phyloP scores from a whole-genome alignment of 23 tunicate species.

The Trididemnum miniatum region DNA sequence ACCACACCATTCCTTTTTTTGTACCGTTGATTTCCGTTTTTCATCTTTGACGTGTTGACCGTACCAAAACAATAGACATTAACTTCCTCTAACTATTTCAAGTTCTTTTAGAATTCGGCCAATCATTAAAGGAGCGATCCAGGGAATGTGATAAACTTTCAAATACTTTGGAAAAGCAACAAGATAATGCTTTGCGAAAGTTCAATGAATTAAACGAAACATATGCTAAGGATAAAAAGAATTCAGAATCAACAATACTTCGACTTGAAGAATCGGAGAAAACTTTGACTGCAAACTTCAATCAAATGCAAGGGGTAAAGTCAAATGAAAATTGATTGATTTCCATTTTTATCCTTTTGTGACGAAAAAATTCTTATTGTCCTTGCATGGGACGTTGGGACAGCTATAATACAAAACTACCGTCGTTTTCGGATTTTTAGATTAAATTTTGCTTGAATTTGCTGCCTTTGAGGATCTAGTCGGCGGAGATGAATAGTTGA shows the following conservation, averaged over 20 bases:
- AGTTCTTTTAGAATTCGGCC: conserved; percentile 56
- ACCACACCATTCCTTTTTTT: too few species aligned
- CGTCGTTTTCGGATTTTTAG: too few species aligned
- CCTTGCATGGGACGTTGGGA: too few species aligned
- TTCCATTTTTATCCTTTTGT: too few species aligned
- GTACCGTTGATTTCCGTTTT: neutral
- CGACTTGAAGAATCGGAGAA: conserved; percentile 50
- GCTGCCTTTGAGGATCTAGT: too few species aligned
- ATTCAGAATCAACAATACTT: conserved; percentile 37
- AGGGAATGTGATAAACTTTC: conserved; percentile 80
- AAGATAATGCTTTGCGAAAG: conserved; percentile 75
- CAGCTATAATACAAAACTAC: too few species aligned
- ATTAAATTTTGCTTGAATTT: too few species aligned
- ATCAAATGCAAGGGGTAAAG: conserved; percentile 21
- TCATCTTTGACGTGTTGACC: neutral
- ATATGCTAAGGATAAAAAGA: conserved; percentile 34
- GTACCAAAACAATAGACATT: too few species aligned
- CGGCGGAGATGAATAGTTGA: too few species aligned
- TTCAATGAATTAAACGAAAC: conserved; percentile 69
- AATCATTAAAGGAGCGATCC: conserved; percentile 81
- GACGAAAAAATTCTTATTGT: too few species aligned
- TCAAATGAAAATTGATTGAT: too few species aligned
- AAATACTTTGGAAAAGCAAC: conserved; percentile 75
- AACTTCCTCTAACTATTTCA: too few species aligned
- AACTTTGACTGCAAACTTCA: conserved; percentile 12